These are phyloP conservation scores for Rhamnusium bicolor DNA, from an alignment of 2,888 invertebrate species.

Conservation along the genomic window DNA sequence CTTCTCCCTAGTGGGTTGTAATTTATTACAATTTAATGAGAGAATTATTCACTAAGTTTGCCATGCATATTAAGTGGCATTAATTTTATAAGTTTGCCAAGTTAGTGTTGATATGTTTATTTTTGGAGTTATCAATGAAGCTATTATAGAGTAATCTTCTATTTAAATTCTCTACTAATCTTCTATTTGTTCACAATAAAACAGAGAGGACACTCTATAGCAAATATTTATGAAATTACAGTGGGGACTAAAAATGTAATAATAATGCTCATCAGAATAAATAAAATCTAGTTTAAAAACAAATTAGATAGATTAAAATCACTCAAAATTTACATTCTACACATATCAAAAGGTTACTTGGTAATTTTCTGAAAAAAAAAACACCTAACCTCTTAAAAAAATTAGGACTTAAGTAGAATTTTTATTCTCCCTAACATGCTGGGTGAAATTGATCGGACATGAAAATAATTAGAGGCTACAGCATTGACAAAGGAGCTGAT, in stretches of 20 bases:
- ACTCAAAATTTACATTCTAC: too few species aligned
- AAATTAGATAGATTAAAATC: too few species aligned
- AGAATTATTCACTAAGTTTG: conserved; percentile 31
- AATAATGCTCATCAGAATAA: background rate
- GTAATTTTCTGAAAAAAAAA: too few species aligned
- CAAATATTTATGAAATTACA: background rate
- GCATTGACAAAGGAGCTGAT: too few species aligned
- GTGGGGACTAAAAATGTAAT: background rate
- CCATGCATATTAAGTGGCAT: background rate
- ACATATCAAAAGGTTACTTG: too few species aligned
- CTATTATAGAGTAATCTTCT: too few species aligned
- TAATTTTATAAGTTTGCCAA: background rate
- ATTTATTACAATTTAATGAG: conserved; percentile 32
- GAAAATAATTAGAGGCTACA: too few species aligned
- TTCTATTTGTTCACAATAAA: background rate
- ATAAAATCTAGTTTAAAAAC: background rate
- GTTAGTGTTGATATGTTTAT: background rate
- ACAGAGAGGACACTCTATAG: background rate
- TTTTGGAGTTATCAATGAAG: background rate
- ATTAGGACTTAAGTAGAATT: too few species aligned
- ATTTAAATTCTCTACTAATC: too few species aligned
- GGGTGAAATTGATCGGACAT: too few species aligned
- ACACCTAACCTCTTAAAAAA: too few species aligned
- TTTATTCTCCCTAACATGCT: too few species aligned
- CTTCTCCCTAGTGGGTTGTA: conserved; percentile 12